Conservation (phyloP, 2,888 invertebrate genomes). For the Melangyna quadrimaculata region DNA sequence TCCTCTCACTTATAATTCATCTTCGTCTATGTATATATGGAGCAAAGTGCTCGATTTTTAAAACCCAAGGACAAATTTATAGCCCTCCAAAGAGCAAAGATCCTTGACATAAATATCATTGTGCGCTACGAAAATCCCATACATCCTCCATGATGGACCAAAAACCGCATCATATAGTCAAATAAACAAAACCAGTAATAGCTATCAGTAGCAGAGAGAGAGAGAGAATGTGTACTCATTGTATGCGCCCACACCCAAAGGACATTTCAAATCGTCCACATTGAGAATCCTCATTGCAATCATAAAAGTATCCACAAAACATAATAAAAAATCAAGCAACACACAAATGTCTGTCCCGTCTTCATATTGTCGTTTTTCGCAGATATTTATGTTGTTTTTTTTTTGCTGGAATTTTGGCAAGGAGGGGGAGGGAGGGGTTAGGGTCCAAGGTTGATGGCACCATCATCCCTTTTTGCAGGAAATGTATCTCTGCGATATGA, state of each 20-base stretch:
- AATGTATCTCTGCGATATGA: constrained; percentile 66
- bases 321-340: constrained; percentile 66
- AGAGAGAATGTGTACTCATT: constrained; percentile 8
- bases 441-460: background rate
- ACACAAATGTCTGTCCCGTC: constrained; percentile 30
- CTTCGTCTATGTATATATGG: constrained; percentile 22
- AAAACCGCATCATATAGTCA: background rate
- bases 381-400: constrained; percentile 5
- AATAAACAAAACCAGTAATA: constrained; percentile 51
- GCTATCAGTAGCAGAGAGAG: constrained; percentile 25
- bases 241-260: constrained; percentile 22
- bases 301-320: constrained; percentile 62
- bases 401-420: background rate
- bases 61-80: constrained; percentile 30
- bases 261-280: constrained; percentile 45
- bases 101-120: constrained; percentile 58
- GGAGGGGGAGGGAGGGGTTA: background rate
- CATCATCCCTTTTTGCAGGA: constrained; percentile 10
- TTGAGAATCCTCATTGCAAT: constrained; percentile 60
- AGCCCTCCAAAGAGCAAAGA: background rate
- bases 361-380: constrained; percentile 16
- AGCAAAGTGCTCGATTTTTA: constrained; percentile 42
- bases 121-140: background rate
- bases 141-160: background rate
- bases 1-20: constrained; percentile 46